Percentiles rank a stretch among this genome's conserved stretches.
These are phyloP conservation scores for Crenuchus spilurus DNA, from an alignment of 2,797 vertebrate genomes.

Conservation along the genomic window DNA sequence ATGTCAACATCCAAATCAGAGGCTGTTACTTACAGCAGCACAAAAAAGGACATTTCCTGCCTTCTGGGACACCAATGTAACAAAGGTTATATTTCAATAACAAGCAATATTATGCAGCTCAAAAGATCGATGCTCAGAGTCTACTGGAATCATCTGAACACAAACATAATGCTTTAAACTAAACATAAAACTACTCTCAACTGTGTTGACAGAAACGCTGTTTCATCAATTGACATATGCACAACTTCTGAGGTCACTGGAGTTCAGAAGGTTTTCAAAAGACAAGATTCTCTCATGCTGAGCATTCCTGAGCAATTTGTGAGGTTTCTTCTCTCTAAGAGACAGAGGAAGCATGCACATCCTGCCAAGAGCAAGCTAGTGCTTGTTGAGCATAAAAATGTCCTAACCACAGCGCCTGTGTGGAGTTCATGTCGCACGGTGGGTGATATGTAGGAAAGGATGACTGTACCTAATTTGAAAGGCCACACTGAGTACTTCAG, in stretches of 20 bases:
- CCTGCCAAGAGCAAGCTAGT: slow-evolving; percentile 32
- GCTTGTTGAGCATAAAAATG: slow-evolving; percentile 28
- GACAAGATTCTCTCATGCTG: slow-evolving; percentile 64
- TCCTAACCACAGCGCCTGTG: not conserved
- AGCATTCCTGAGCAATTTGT: slow-evolving; percentile 71
- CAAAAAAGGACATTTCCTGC: no score
- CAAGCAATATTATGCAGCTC: not conserved
- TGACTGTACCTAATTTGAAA: not conserved
- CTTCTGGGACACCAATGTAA: not conserved
- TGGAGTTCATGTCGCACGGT: not conserved
- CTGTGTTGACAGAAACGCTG: not conserved
- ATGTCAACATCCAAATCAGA: no score
- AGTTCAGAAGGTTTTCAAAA: slow-evolving; percentile 48
- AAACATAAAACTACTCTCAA: slow-evolving; percentile 5
- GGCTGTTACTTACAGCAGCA: no score
- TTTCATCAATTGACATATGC: not conserved
- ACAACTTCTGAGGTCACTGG: slow-evolving; percentile 27
- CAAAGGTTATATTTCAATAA: not conserved
- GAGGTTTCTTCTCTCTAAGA: slow-evolving; percentile 56
- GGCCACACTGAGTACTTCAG: not conserved
- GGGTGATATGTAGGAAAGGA: not conserved
- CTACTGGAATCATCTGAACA: not conserved
- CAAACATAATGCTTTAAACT: not conserved
- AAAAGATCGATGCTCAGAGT: not conserved
- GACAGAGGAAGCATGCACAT: slow-evolving; percentile 23